phyloP scores from a whole-genome alignment of 2,888 invertebrate genomes.

The Mellilla xanthometata region DNA sequence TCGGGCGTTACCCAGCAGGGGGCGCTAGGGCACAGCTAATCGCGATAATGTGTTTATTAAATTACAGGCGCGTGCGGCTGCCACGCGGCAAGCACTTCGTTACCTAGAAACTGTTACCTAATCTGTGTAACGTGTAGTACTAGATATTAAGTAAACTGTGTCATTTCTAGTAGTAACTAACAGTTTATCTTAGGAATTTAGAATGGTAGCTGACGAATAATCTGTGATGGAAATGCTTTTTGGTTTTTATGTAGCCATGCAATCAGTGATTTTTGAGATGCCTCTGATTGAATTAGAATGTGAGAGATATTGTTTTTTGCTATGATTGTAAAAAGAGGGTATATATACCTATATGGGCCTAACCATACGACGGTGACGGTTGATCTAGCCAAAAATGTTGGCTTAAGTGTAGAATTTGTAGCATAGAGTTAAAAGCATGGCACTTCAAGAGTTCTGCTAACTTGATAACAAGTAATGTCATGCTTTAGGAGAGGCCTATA shows the following conservation, averaged over 20 bases:
- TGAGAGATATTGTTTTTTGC: not conserved
- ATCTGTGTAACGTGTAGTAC: not conserved
- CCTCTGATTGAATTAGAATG: conserved; percentile 26
- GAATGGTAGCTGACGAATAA: not conserved
- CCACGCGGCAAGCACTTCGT: conserved; percentile 53
- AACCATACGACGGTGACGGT: too few species aligned
- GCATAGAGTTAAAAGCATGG: too few species aligned
- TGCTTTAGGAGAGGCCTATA: too few species aligned
- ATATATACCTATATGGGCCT: too few species aligned
- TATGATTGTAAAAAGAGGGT: too few species aligned
- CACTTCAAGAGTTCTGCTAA: too few species aligned
- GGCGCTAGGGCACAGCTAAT: conserved; percentile 64
- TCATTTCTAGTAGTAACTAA: not conserved
- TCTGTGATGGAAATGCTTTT: conserved; percentile 5
- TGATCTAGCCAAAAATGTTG: too few species aligned
- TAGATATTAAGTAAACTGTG: not conserved
- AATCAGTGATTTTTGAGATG: conserved; percentile 32
- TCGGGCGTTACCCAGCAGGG: conserved; percentile 49
- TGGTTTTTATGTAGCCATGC: conserved; percentile 39
- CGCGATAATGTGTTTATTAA: conserved; percentile 83
- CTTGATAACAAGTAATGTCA: too few species aligned
- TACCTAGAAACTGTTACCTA: not conserved
- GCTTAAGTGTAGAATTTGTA: too few species aligned
- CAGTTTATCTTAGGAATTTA: not conserved
- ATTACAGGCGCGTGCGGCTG: conserved; percentile 78